A percentile compares a stretch with the other conserved stretches of the same genome.
Conservation (phyloP, 2,888 invertebrate species). For the Cryptosula pallasiana region DNA sequence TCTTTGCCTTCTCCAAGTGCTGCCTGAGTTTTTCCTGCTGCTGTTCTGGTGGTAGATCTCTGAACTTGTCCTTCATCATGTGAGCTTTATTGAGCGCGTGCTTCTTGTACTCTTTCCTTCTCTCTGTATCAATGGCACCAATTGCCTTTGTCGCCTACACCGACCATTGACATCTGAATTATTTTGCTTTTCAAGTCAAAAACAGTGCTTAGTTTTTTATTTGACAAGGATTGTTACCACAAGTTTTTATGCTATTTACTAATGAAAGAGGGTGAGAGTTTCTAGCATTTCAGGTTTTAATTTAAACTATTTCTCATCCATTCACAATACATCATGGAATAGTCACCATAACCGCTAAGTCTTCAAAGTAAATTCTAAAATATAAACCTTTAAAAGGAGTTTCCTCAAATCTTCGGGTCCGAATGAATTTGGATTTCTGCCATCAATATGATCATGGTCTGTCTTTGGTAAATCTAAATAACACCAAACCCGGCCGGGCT, state of each 20-base stretch:
- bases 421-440: slow-evolving; percentile 82
- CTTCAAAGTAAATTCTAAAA: too few relatives aligned
- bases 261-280: too few relatives aligned
- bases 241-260: too few relatives aligned
- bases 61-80: slow-evolving; percentile 72
- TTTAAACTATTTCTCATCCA: too few relatives aligned
- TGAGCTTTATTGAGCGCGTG: slow-evolving; percentile 96
- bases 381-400: slow-evolving; percentile 71
- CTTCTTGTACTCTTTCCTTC: slow-evolving; percentile 82
- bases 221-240: too few relatives aligned
- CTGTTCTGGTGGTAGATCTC: slow-evolving; percentile 63
- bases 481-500: too few relatives aligned
- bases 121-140: slow-evolving; percentile 68
- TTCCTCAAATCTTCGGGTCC: slow-evolving; percentile 88
- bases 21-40: slow-evolving; percentile 68
- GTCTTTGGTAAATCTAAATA: slow-evolving; percentile 23
- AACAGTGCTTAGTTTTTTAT: too few relatives aligned
- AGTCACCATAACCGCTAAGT: too few relatives aligned
- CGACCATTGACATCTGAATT: too few relatives aligned
- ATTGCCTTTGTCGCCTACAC: background rate
- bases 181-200: too few relatives aligned
- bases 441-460: slow-evolving; percentile 70
- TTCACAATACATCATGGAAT: too few relatives aligned
- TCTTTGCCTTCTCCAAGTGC: slow-evolving; percentile 72
- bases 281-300: too few relatives aligned